These are phyloP conservation scores for Acrobasis consociella DNA, from an alignment of 2,888 invertebrate genomes.

Conservation along the genomic window DNA sequence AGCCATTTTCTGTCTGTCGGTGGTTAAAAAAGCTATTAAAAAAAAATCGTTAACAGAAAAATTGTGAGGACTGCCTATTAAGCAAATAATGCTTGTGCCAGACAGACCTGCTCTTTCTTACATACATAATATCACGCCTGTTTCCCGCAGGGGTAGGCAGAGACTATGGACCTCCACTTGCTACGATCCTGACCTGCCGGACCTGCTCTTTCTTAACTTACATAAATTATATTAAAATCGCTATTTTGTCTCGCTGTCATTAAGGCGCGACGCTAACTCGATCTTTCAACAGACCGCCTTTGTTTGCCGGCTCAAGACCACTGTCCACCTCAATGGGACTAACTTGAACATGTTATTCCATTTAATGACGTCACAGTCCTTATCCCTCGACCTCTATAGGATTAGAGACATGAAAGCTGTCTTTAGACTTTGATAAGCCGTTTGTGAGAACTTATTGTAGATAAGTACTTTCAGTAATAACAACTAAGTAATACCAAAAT, in stretches of 20 bases:
- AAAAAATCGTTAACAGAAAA: too few relatives aligned
- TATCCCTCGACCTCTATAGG: background rate
- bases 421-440: background rate
- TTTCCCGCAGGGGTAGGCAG: too few relatives aligned
- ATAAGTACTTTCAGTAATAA: background rate
- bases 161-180: too few relatives aligned
- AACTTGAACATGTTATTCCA: background rate
- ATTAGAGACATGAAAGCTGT: conserved; percentile 4
- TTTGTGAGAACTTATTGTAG: background rate
- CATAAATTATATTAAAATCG: background rate
- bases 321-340: conserved; percentile 5
- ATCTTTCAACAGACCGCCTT: conserved; percentile 15
- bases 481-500: too few relatives aligned
- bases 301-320: conserved; percentile 6
- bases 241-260: background rate
- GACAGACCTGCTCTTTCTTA: too few relatives aligned
- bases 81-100: too few relatives aligned
- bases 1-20: too few relatives aligned
- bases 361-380: conserved; percentile 11
- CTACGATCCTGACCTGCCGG: too few relatives aligned
- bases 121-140: too few relatives aligned
- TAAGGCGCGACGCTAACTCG: background rate
- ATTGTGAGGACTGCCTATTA: too few relatives aligned
- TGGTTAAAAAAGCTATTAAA: too few relatives aligned
- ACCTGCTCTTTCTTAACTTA: too few relatives aligned